Percentiles rank a stretch among this genome's conserved stretches.
Conservation (phyloP, 2,888 invertebrate genomes). For the Thera britannica region DNA sequence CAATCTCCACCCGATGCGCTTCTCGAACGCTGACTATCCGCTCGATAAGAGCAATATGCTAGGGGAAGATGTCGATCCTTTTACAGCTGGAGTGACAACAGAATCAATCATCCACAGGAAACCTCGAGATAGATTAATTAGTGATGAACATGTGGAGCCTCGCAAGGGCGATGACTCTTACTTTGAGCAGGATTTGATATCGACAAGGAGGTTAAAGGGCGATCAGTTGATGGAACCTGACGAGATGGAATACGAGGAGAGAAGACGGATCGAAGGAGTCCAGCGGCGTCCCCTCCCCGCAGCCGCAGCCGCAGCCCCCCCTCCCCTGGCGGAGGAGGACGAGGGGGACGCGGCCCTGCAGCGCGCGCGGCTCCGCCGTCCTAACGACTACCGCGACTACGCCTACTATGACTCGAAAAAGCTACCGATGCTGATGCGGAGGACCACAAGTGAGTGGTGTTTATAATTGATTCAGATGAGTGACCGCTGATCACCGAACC, state of each 20-base stretch:
- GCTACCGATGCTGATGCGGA: constrained; percentile 55
- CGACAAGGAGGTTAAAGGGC: constrained; percentile 26
- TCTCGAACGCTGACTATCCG: constrained; percentile 46
- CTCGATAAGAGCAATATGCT: constrained; percentile 47
- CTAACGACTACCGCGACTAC: constrained; percentile 53
- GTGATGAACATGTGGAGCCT: constrained; percentile 11
- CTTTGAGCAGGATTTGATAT: constrained; percentile 38
- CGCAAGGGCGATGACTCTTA: constrained; percentile 28
- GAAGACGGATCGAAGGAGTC: neutral
- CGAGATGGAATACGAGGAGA: constrained; percentile 25
- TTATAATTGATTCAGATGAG: neutral
- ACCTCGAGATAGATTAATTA: constrained; percentile 55
- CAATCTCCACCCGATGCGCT: neutral
- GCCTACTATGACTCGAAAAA: constrained; percentile 72
- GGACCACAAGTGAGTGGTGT: constrained; percentile 58
- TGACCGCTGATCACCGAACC: no score
- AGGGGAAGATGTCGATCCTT: constrained; percentile 43
- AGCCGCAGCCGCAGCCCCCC: neutral
- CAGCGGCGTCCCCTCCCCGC: constrained; percentile 11
- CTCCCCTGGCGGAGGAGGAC: constrained; percentile 14
- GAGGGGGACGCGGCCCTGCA: constrained; percentile 17
- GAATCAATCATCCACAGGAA: constrained; percentile 57
- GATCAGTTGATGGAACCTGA: constrained; percentile 2
- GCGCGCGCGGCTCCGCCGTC: constrained; percentile 33
- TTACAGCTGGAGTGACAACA: constrained; percentile 45